A percentile compares a stretch with the other conserved stretches of the same genome.
These are phyloP conservation scores for Cepaea hortensis DNA, from an alignment of 2,888 invertebrate species.

Conservation along the genomic window DNA sequence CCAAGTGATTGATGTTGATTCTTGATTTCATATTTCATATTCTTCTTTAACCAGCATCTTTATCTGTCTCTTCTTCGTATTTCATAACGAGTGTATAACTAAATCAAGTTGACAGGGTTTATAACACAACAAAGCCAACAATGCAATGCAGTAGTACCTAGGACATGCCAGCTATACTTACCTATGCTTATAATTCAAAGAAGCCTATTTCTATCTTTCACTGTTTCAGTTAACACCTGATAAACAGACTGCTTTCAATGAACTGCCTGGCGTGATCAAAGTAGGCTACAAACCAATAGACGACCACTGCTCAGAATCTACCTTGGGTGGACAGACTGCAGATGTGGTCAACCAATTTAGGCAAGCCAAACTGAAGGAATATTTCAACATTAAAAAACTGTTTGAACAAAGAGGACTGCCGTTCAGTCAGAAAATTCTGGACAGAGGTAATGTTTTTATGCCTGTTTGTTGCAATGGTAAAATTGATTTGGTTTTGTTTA, in stretches of 20 bases:
- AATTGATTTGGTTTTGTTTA: no score
- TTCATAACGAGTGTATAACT: no score
- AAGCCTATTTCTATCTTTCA: not conserved
- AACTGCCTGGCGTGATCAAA: conserved; percentile 63
- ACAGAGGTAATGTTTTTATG: conserved; percentile 61
- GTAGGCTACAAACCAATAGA: conserved; percentile 71
- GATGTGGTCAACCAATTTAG: conserved; percentile 69
- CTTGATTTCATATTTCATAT: no score
- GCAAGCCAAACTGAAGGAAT: conserved; percentile 69
- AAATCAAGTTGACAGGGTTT: no score
- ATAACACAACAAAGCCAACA: no score
- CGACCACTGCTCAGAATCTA: conserved; percentile 69
- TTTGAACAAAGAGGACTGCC: conserved; percentile 66
- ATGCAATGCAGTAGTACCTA: no score
- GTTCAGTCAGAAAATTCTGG: conserved; percentile 64
- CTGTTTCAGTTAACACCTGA: conserved; percentile 35
- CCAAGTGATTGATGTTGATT: no score
- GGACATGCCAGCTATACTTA: no score
- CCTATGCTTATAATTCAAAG: no score
- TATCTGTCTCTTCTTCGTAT: no score
- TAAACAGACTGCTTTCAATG: conserved; percentile 36
- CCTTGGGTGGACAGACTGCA: conserved; percentile 66
- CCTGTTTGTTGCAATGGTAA: no score
- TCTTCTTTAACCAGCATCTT: no score
- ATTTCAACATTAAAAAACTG: conserved; percentile 63